Conservation (phyloP, 2,797 vertebrate genomes). For the Ambastaia sidthimunki region DNA sequence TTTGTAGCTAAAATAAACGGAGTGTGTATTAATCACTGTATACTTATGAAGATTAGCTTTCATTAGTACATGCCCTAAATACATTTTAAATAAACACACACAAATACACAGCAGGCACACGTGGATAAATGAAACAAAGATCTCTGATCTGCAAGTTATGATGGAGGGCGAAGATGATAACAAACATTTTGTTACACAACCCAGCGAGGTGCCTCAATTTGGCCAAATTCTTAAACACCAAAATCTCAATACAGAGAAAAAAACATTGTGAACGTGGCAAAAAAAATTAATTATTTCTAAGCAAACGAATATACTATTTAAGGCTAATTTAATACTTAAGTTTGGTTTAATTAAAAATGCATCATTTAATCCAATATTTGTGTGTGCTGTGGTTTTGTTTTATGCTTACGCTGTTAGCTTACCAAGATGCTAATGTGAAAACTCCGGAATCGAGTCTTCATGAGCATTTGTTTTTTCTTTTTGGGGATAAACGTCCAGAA, state of each 20-base stretch:
- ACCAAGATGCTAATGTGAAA: not conserved
- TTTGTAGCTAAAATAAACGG: slow-evolving; percentile 26
- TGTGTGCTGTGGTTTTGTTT: not conserved
- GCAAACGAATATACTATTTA: too few species aligned
- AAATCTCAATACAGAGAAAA: too few species aligned
- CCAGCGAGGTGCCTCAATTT: too few species aligned
- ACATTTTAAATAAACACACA: slow-evolving; percentile 13
- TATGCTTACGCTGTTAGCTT: not conserved
- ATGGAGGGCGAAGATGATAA: not conserved
- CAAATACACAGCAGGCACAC: not conserved
- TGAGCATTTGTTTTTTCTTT: not conserved
- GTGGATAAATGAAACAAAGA: too few species aligned
- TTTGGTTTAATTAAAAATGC: not conserved
- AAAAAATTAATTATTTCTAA: too few species aligned
- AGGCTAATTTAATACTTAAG: not conserved
- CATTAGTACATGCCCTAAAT: slow-evolving; percentile 13
- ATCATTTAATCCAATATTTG: not conserved
- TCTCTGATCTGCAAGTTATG: not conserved
- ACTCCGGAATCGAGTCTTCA: not conserved
- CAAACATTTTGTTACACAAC: not conserved
- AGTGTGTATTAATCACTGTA: slow-evolving; percentile 29
- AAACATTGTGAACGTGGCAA: too few species aligned
- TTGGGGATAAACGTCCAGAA: not conserved
- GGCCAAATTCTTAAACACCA: not conserved
- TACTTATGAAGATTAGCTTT: not conserved